Percentiles rank a stretch among this genome's conserved stretches.
Evolutionary conservation across 2,888 invertebrate species (phyloP).

Genomic region (Prosapia bicincta): DNA sequence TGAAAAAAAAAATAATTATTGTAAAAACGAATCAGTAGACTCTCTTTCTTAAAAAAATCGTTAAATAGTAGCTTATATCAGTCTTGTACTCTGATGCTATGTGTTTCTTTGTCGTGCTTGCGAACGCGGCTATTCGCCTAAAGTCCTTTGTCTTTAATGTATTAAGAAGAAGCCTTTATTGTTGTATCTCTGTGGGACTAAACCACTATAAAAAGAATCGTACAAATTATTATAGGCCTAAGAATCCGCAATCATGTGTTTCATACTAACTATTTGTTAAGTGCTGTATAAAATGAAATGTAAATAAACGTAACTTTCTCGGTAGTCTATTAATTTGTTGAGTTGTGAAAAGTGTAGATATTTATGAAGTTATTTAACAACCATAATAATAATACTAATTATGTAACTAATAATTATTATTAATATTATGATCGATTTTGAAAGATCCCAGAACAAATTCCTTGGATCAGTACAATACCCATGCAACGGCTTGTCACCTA

Average conservation of each 20-base stretch:
- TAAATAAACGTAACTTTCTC: slow-evolving; percentile 19
- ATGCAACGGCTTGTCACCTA: background rate
- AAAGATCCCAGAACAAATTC: background rate
- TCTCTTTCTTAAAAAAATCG: background rate
- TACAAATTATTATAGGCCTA: slow-evolving; percentile 49
- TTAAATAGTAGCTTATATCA: background rate
- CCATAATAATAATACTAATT: slow-evolving; percentile 35
- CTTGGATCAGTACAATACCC: background rate
- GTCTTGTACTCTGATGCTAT: background rate
- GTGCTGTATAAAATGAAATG: slow-evolving; percentile 11
- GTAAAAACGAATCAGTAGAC: background rate
- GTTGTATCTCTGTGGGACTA: slow-evolving; percentile 38
- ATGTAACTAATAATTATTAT: slow-evolving; percentile 35
- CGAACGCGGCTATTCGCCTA: background rate
- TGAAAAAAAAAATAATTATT: too few relatives aligned
- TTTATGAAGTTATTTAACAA: slow-evolving; percentile 15
- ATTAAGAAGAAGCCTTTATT: background rate
- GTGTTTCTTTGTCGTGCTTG: background rate
- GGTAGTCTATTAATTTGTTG: slow-evolving; percentile 14
- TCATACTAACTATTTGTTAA: slow-evolving; percentile 6
- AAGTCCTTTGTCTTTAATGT: background rate
- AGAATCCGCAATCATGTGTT: slow-evolving; percentile 33
- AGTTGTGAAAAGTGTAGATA: slow-evolving; percentile 23
- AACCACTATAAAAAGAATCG: slow-evolving; percentile 45
- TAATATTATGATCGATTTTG: slow-evolving; percentile 29